Percentiles rank a stretch among this genome's conserved stretches.
Evolutionary conservation across 2,113 vertebrate species (phyloP).

Genomic region (Melanerpes aurifrons): DNA sequence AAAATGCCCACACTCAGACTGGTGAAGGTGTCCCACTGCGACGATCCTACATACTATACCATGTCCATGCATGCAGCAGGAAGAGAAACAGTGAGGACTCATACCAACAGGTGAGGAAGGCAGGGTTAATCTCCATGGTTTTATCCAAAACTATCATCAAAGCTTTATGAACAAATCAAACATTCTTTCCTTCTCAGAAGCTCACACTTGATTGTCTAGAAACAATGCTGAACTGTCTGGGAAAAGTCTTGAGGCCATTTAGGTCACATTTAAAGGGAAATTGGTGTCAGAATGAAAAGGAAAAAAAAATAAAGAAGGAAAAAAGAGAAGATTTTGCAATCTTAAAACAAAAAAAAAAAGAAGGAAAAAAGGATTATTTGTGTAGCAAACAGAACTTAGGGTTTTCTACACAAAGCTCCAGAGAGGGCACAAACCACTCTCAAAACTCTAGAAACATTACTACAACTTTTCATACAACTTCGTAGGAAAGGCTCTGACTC

Average conservation of each 20-base stretch:
- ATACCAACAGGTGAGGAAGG: background rate
- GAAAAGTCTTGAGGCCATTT: background rate
- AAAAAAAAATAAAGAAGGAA: background rate
- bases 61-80: background rate
- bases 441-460: background rate
- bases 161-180: background rate
- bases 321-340: background rate
- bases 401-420: background rate
- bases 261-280: background rate
- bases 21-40: too few relatives aligned
- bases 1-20: background rate
- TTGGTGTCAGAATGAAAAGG: background rate
- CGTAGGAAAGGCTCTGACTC: background rate
- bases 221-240: background rate
- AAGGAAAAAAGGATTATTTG: background rate
- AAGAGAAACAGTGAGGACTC: background rate
- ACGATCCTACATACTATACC: accelerated
- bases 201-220: background rate
- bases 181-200: background rate
- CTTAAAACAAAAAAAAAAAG: background rate
- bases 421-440: background rate
- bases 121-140: accelerated
- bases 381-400: background rate
- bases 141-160: background rate
- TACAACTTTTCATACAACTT: background rate